Percentiles rank a stretch among this genome's conserved stretches.
Conservation (phyloP, 2,888 invertebrate genomes). For the Pachydiplax longipennis region DNA sequence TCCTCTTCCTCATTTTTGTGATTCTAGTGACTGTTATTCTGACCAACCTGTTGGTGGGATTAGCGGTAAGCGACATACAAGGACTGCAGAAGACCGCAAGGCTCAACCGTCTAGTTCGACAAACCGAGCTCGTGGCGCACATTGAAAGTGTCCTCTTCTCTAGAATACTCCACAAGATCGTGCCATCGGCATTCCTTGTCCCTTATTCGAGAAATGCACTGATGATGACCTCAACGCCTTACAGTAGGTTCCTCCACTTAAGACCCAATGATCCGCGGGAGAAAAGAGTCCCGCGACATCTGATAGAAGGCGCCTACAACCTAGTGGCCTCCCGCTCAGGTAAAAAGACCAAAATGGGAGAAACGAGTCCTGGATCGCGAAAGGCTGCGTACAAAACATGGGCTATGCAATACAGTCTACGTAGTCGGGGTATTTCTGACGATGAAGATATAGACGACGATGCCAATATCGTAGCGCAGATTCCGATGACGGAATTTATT, state of each 20-base stretch:
- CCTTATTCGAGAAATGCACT: slow-evolving; percentile 76
- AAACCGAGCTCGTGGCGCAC: slow-evolving; percentile 82
- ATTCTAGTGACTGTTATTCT: slow-evolving; percentile 81
- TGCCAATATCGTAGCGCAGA: background rate
- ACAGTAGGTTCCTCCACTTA: slow-evolving; percentile 76
- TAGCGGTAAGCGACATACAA: slow-evolving; percentile 86
- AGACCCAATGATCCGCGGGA: slow-evolving; percentile 85
- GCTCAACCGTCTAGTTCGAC: slow-evolving; percentile 76
- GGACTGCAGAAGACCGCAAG: slow-evolving; percentile 66
- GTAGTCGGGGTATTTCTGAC: background rate
- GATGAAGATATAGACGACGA: background rate
- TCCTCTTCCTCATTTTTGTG: slow-evolving; percentile 79
- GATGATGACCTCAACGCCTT: slow-evolving; percentile 71
- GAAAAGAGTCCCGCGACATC: slow-evolving; percentile 75
- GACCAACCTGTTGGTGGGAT: slow-evolving; percentile 82
- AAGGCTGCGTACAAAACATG: slow-evolving; percentile 1
- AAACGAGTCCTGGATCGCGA: slow-evolving; percentile 2
- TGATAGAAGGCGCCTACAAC: slow-evolving; percentile 76
- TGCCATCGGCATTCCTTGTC: slow-evolving; percentile 69
- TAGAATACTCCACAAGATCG: slow-evolving; percentile 68
- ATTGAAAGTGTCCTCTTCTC: slow-evolving; percentile 85
- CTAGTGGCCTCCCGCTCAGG: slow-evolving; percentile 70
- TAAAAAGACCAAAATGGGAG: slow-evolving; percentile 54
- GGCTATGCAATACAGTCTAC: slow-evolving; percentile 19
- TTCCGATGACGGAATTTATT: background rate